Evolutionary conservation across 2,888 invertebrate genomes (phyloP), one percentile per base, ranked within the genome.

Genomic region (Fragum fragum): DNA sequence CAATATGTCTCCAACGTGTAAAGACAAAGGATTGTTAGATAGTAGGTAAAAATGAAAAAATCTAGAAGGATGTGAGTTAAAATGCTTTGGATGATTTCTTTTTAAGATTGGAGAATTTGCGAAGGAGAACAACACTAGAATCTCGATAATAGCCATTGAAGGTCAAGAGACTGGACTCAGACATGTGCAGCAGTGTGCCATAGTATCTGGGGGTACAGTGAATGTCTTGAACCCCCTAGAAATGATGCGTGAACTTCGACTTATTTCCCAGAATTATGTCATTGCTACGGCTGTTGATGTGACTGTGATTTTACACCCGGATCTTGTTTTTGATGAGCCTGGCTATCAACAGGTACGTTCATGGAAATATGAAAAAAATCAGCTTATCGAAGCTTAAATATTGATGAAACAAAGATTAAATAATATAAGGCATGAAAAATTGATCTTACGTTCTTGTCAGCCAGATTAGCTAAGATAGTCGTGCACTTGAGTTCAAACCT

Each of bases 161-260:
- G 92, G 91, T 26, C 87, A 86, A 23, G 83, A 89, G 0, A 87
- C 88, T 5, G 88, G 88, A 0, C 76, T 93, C 59, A 85, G 87
- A 36, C 73, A 86, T 32, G 90, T 93, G 0, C 86, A 89, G 52
- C 83, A 85, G 52, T 88, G 89, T 75, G 92, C 92, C 2, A 77
- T 88, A 11, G 79, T 88, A 14, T 90, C 92, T 18, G 90, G 90
- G 1, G 93, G 93, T 29, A 88, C 90, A 42, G 86, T 92, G 32
- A 92, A 91, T 82, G 87, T 91, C 32, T 87, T 93, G 18, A 88
- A 92, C 66, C 92, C 93, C 6, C 76, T 90, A 42, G 93, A 93
- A 83, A 90, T 93, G 73, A 89, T 91, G 77, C 79, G 93, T n/a
- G 91, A 93, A 80, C 81, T 93, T 21, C 83, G 93, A 1, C 80